phyloP scores from a whole-genome alignment of 1,140 invertebrate genomes.

The Rhagoletis pomonella region DNA sequence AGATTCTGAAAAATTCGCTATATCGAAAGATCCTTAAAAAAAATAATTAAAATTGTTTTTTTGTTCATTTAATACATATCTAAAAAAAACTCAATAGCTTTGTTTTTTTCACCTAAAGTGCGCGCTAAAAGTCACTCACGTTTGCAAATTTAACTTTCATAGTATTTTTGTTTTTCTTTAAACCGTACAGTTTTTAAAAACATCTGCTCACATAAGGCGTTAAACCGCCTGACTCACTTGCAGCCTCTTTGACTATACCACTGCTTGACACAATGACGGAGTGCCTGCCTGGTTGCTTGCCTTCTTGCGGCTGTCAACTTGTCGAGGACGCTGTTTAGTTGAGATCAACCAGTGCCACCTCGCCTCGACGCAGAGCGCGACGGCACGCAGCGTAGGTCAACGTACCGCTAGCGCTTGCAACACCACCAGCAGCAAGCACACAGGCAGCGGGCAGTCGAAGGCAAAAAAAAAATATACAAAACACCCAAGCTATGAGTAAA shows the following conservation, averaged over 20 bases:
- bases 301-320: slow-evolving; percentile 37
- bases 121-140: neutral
- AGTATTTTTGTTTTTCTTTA: neutral
- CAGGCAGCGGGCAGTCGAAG: neutral
- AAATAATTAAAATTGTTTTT: no score
- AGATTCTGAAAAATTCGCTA: no score
- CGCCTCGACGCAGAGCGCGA: neutral
- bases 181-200: neutral
- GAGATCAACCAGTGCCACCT: slow-evolving; percentile 3
- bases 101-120: no score
- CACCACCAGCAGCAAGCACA: neutral
- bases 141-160: neutral
- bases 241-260: neutral
- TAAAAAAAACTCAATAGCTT: no score
- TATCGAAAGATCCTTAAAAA: no score
- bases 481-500: neutral
- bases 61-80: no score
- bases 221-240: neutral
- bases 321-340: neutral
- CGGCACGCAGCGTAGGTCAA: slow-evolving; percentile 38
- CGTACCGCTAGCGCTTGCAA: slow-evolving; percentile 13
- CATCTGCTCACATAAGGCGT: neutral
- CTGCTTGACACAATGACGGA: neutral
- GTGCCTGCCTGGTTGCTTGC: neutral
- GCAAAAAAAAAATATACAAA: neutral